phyloP scores from a whole-genome alignment of 1,140 invertebrate species.

The Laupala kohalensis region DNA sequence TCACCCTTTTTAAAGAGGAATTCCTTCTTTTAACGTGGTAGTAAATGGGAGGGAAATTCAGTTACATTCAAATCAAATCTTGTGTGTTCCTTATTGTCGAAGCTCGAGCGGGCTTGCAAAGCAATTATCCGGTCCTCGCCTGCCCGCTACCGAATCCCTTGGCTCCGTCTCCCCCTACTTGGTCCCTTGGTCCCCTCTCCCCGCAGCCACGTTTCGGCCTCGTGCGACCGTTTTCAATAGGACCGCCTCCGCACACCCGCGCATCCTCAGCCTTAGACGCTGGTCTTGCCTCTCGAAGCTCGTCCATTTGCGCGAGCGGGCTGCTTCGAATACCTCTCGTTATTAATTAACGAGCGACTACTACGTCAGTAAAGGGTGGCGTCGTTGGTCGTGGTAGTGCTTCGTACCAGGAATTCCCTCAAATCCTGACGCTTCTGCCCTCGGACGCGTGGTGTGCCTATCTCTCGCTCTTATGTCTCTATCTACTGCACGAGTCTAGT shows the following conservation, averaged over 20 bases:
- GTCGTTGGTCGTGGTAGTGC: too few species aligned
- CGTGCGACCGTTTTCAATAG: not conserved
- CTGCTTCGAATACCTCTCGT: not conserved
- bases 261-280: too few species aligned
- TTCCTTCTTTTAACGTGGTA: not conserved
- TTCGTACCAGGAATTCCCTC: not conserved
- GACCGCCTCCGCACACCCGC: too few species aligned
- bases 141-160: not conserved
- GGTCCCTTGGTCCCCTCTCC: too few species aligned
- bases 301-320: not conserved
- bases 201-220: not conserved
- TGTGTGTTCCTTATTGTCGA: not conserved
- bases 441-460: too few species aligned
- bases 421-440: not conserved
- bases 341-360: not conserved
- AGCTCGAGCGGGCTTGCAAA: not conserved
- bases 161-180: too few species aligned
- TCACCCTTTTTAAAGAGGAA: not conserved
- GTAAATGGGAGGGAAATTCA: not conserved
- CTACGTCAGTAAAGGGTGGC: not conserved
- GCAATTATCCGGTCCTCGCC: not conserved
- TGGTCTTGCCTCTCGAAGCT: not conserved
- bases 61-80: not conserved
- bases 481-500: too few species aligned
- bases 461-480: too few species aligned